Base-by-base conservation (phyloP, 2,797 vertebrate genomes). In the Pseudomugil gertrudae region DNA sequence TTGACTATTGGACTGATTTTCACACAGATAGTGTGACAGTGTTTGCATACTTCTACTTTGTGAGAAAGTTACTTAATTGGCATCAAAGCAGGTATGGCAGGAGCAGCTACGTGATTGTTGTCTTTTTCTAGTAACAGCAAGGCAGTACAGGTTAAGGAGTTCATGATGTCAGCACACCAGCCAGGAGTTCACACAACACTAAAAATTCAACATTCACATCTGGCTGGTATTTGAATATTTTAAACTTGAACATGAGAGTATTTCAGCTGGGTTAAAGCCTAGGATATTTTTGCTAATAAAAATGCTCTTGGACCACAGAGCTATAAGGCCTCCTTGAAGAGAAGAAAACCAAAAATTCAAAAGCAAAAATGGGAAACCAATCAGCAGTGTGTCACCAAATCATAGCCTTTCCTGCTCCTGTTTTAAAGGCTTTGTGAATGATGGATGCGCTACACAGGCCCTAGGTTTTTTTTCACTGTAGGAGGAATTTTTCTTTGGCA, bases 401-500 rank as follows among this genome's bases (percentile, higher is more conserved):
- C 86, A 90, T 88, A 87, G 80, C 72, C 75, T 86, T 76, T n/a
- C 57, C 79, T 89, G 73, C 83, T 90, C 86, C 86, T 90, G 87
- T 90, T 89, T 85, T 80, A 76, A 84, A 89, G 88, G 81, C 89
- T 87, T 91, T 90, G 88, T 83, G 81, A 84, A 84, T 93, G 91
- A 94, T 93, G 87, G 90, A 93, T 91, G 90, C 90, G 80, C 84
- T 84, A 78, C 83, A 75, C 55, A 72, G 85, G 89, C 81, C 84
- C 85, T 79, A 36, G 55, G 10, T 36, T 40, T 35, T 40, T 35
- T 78, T 87, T 89, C 76, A 74, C 55, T 79, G 66, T 71, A 67
- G 40, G 67, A 91, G 83, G 91, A 94, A 91, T 92, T 89, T 89
- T 74, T 86, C 63, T 81, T 82, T 92, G 92, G 93, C 91, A 91